These are phyloP conservation scores for Ectropis crepuscularia DNA, from an alignment of 2,888 invertebrate species.

Conservation along the genomic window DNA sequence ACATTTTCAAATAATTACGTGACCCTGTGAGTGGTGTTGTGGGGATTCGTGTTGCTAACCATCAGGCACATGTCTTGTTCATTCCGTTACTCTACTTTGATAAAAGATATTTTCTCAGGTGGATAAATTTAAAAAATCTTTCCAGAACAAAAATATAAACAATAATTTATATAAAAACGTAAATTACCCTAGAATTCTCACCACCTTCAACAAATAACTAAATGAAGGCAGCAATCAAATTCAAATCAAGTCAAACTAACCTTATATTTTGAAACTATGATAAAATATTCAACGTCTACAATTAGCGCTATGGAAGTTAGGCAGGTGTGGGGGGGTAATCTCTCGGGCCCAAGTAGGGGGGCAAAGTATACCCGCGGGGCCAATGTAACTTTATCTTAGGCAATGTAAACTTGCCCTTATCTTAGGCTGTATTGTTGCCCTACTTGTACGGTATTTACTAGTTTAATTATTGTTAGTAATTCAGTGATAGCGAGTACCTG, in stretches of 20 bases:
- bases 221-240: conserved; percentile 6
- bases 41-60: too few relatives aligned
- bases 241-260: conserved; percentile 14
- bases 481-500: background rate
- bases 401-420: conserved; percentile 10
- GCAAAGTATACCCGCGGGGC: conserved; percentile 8
- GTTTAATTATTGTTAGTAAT: conserved; percentile 9
- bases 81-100: too few relatives aligned
- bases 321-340: background rate
- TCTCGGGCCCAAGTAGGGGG: background rate
- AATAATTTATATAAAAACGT: too few relatives aligned
- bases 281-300: conserved; percentile 27
- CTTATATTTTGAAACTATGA: conserved; percentile 18
- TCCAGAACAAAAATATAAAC: too few relatives aligned
- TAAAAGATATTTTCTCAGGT: too few relatives aligned
- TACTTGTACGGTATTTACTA: background rate
- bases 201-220: background rate
- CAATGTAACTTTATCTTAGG: conserved; percentile 21
- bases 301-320: conserved; percentile 22
- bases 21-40: too few relatives aligned
- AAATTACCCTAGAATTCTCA: background rate
- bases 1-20: too few relatives aligned
- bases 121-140: too few relatives aligned
- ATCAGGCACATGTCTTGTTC: too few relatives aligned
- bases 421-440: background rate